Percentiles rank a stretch among this genome's conserved stretches.
phyloP scores from a whole-genome alignment of 2,797 vertebrate species.

The Hemibagrus guttatus region DNA sequence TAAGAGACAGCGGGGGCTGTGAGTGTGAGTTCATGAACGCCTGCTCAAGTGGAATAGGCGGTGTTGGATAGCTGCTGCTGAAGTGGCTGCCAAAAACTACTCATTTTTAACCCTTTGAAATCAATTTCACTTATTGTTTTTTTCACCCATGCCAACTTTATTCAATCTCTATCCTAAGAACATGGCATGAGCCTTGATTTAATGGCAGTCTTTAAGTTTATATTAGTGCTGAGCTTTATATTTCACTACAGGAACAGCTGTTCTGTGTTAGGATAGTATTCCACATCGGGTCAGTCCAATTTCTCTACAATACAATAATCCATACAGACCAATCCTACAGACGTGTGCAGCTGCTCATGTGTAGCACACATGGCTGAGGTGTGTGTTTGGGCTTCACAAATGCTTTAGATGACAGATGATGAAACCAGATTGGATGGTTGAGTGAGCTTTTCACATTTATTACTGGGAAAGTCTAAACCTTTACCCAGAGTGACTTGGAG shows the following conservation, averaged over 20 bases:
- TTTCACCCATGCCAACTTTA: neutral
- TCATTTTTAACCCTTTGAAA: constrained; percentile 69
- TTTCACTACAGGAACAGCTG: constrained; percentile 33
- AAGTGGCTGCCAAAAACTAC: constrained; percentile 66
- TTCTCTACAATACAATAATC: constrained; percentile 43
- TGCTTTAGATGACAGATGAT: constrained; percentile 57
- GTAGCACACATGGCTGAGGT: constrained; percentile 35
- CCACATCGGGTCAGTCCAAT: constrained; percentile 31
- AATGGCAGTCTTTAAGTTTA: neutral
- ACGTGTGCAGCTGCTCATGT: constrained; percentile 51
- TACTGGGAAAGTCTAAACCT: neutral
- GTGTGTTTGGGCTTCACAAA: constrained; percentile 55
- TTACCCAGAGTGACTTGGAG: constrained; percentile 1
- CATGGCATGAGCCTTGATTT: too few relatives aligned
- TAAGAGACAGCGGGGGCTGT: constrained; percentile 64
- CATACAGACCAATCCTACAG: constrained; percentile 53
- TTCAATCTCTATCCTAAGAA: neutral
- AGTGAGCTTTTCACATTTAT: neutral
- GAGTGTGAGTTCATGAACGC: constrained; percentile 45
- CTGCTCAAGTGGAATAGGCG: constrained; percentile 76
- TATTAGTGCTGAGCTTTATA: neutral
- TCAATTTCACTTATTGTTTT: neutral
- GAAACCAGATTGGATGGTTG: constrained; percentile 32
- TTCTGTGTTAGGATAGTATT: constrained; percentile 39
- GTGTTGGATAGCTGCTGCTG: constrained; percentile 68